phyloP scores from a whole-genome alignment of 2,113 vertebrate species.

The Cnemophilus loriae region DNA sequence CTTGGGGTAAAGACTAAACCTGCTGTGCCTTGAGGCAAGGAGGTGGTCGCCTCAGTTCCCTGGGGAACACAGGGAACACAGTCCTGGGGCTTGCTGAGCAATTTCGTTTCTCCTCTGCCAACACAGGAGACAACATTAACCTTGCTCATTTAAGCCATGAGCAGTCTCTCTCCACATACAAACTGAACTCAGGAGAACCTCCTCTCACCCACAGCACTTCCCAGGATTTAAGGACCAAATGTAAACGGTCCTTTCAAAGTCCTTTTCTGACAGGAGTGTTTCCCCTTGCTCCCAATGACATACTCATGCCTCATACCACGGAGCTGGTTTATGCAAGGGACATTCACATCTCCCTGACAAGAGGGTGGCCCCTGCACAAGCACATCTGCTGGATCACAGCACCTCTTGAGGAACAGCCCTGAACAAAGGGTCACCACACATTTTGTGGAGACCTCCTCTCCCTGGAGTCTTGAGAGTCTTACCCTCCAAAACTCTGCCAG shows the following conservation, averaged over 20 bases:
- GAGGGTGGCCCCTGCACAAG: background rate
- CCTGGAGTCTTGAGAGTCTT: background rate
- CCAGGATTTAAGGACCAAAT: background rate
- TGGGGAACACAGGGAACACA: background rate
- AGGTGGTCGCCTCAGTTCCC: background rate
- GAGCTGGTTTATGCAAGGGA: background rate
- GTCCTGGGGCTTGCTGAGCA: background rate
- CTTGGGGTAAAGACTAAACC: background rate
- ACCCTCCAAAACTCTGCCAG: background rate
- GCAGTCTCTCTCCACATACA: background rate
- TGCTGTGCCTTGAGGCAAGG: background rate
- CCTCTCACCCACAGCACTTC: background rate
- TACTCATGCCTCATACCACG: rapidly evolving
- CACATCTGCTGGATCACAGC: background rate
- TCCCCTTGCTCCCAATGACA: background rate
- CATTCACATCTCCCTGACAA: background rate
- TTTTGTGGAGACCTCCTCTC: background rate
- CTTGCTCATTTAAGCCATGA: background rate
- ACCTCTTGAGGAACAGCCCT: background rate
- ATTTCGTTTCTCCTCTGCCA: background rate
- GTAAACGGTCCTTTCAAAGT: background rate
- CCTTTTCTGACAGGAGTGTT: background rate
- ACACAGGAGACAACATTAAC: background rate
- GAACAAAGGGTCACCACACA: background rate
- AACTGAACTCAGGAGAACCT: background rate